These are phyloP conservation scores for Erpornis zantholeuca DNA, from an alignment of 2,113 vertebrate genomes.

Conservation along the genomic window DNA sequence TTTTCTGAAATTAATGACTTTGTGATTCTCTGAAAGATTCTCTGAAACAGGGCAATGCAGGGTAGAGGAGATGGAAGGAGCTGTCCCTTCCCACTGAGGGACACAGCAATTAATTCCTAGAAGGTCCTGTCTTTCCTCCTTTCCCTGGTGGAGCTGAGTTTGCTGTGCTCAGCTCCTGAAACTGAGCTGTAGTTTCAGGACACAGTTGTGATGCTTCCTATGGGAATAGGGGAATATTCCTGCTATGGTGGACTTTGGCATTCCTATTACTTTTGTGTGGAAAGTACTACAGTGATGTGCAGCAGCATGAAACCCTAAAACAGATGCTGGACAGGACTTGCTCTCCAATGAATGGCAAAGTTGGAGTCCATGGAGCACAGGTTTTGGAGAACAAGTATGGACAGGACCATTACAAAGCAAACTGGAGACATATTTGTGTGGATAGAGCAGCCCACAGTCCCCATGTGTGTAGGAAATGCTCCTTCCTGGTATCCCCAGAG, in stretches of 20 bases:
- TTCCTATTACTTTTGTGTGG: background rate
- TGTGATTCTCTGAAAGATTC: background rate
- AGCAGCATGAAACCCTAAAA: background rate
- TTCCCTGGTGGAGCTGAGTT: background rate
- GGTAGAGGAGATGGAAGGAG: background rate
- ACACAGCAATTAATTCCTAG: background rate
- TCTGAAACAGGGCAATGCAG: too few species aligned
- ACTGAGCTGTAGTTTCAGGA: background rate
- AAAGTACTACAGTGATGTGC: background rate
- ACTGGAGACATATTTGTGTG: background rate
- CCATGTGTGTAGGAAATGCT: accelerated
- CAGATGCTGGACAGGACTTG: background rate
- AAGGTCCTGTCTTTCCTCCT: background rate
- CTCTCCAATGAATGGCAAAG: background rate
- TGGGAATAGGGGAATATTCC: background rate
- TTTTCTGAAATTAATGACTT: background rate
- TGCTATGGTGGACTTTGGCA: background rate
- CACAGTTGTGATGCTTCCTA: background rate
- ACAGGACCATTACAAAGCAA: background rate
- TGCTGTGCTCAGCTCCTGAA: too few species aligned
- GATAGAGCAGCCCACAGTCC: background rate
- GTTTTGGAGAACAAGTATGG: background rate
- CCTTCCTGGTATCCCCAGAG: background rate
- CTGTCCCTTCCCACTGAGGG: background rate
- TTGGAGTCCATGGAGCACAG: background rate